Percentiles rank a stretch among this genome's conserved stretches.
These are phyloP conservation scores for Sebastiscus tertius DNA, from an alignment of 2,797 vertebrate genomes.

Conservation along the genomic window DNA sequence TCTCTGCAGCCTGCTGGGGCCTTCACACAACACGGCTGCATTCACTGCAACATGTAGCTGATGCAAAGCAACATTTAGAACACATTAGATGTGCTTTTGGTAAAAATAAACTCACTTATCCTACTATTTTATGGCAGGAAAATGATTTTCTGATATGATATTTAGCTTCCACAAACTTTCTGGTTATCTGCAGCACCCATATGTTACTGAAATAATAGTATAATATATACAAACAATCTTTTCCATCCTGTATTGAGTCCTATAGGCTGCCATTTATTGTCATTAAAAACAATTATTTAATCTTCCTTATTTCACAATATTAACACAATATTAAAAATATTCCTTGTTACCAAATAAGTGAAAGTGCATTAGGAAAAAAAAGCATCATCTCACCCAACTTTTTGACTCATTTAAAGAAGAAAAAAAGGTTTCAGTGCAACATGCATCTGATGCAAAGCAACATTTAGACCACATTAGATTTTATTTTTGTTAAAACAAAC, in stretches of 20 bases:
- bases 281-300: neutral
- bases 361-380: neutral
- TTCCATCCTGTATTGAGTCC: neutral
- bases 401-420: neutral
- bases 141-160: neutral
- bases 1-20: slow-evolving; percentile 31
- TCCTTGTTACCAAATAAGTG: neutral
- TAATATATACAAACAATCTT: neutral
- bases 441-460: neutral
- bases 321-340: neutral
- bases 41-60: neutral
- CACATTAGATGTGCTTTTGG: neutral
- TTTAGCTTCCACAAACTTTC: neutral
- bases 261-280: neutral
- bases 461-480: neutral
- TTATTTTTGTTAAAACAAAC: neutral
- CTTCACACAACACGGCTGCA: slow-evolving; percentile 9
- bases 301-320: neutral
- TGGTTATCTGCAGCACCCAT: neutral
- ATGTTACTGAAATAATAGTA: neutral
- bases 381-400: neutral
- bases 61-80: neutral
- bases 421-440: slow-evolving; percentile 7
- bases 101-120: neutral
- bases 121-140: neutral